Conservation (phyloP, 2,113 vertebrate genomes). For the Noturus placidus region DNA sequence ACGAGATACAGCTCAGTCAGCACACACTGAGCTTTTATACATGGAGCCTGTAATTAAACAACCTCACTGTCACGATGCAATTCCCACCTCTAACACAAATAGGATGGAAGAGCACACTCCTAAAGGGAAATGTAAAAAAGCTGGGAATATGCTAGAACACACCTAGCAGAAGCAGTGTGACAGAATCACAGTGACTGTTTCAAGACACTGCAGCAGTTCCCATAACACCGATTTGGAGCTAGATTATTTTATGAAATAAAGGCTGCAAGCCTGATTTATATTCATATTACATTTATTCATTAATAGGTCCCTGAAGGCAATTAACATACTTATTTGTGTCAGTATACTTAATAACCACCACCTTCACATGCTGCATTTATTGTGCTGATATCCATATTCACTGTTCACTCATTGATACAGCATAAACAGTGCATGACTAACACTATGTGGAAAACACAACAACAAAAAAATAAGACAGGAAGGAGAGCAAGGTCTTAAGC, state of each 20-base stretch:
- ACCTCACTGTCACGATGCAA: constrained; percentile 39
- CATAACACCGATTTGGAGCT: neutral
- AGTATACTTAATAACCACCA: neutral
- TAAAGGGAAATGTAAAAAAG: constrained; percentile 43
- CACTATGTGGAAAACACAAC: neutral
- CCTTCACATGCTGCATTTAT: neutral
- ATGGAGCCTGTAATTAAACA: constrained; percentile 62
- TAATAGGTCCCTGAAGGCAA: neutral
- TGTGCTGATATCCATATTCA: neutral
- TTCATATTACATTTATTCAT: neutral
- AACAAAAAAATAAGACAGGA: neutral
- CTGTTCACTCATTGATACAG: neutral
- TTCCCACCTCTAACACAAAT: constrained; percentile 39
- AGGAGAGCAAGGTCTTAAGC: neutral
- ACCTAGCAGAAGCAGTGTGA: neutral
- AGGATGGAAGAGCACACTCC: constrained; percentile 19
- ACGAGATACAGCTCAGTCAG: constrained; percentile 55
- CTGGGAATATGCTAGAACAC: neutral
- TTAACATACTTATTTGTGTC: neutral
- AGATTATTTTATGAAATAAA: neutral
- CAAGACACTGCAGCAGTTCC: neutral
- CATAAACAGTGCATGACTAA: neutral
- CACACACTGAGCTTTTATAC: constrained; percentile 64
- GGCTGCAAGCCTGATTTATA: neutral
- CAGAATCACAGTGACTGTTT: neutral